Conservation (phyloP, 1,140 invertebrate species). For the Microvelia longipes region DNA sequence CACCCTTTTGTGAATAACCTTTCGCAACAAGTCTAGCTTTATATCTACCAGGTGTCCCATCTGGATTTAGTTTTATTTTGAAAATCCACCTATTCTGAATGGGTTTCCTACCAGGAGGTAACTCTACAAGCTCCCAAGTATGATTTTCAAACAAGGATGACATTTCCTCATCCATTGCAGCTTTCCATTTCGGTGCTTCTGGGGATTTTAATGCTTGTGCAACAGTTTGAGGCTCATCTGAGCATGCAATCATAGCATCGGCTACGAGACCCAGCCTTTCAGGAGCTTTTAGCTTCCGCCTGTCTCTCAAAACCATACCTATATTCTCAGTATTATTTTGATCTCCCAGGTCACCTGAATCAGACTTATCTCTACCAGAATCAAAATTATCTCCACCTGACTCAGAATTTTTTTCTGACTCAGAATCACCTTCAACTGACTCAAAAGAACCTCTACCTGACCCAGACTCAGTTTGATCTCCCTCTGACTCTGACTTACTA, state of each 20-base stretch:
- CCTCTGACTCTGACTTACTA: too few relatives aligned
- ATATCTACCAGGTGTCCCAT: neutral
- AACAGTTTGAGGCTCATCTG: neutral
- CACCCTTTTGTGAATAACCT: neutral
- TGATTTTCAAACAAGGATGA: neutral
- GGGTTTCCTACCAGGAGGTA: neutral
- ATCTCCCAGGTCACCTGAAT: too few relatives aligned
- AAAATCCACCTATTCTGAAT: neutral
- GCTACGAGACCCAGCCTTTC: too few relatives aligned
- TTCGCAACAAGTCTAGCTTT: neutral
- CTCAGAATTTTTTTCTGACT: too few relatives aligned
- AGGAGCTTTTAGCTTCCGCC: too few relatives aligned
- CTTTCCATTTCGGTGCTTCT: neutral
- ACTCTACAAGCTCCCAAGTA: neutral
- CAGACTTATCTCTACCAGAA: too few relatives aligned
- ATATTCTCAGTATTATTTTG: too few relatives aligned
- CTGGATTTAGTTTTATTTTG: neutral
- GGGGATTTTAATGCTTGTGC: neutral
- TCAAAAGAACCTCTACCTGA: too few relatives aligned
- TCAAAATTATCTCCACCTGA: too few relatives aligned
- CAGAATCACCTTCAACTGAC: too few relatives aligned
- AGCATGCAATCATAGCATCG: neutral
- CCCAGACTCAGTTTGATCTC: too few relatives aligned
- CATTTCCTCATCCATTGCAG: neutral
- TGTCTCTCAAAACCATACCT: too few relatives aligned